Conservation (phyloP, 2,113 vertebrate genomes). For the Trichechus manatus region DNA sequence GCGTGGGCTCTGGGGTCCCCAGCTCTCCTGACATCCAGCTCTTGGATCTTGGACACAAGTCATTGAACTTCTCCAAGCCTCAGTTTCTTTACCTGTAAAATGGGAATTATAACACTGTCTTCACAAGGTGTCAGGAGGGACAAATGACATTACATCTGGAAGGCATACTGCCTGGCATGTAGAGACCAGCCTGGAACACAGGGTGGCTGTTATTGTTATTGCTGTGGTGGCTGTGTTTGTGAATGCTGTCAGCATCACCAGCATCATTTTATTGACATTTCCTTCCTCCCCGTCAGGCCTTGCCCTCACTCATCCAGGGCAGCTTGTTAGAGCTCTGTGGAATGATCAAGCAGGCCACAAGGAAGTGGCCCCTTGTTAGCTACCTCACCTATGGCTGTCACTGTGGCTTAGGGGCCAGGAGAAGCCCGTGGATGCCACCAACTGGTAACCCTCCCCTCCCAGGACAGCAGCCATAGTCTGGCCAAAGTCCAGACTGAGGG, state of each 20-base stretch:
- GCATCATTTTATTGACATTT: not conserved
- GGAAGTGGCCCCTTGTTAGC: not conserved
- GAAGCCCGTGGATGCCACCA: not conserved
- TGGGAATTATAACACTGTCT: not conserved
- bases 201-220: accelerated
- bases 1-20: not conserved
- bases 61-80: not conserved
- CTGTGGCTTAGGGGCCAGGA: not conserved
- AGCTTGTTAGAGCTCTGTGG: not conserved
- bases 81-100: not conserved
- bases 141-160: not conserved
- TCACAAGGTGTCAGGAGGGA: not conserved
- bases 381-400: not conserved
- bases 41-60: not conserved
- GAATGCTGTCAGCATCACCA: accelerated
- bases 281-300: not conserved
- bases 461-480: not conserved
- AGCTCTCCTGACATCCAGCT: not conserved
- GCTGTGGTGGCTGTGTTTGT: no score
- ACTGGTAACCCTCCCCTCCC: not conserved
- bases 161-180: accelerated
- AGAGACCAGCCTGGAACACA: not conserved
- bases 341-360: not conserved
- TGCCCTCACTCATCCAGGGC: not conserved
- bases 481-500: not conserved